Percentiles rank a stretch among this genome's conserved stretches.
Conservation (phyloP, 2,797 vertebrate species). For the Siniperca obscura region DNA sequence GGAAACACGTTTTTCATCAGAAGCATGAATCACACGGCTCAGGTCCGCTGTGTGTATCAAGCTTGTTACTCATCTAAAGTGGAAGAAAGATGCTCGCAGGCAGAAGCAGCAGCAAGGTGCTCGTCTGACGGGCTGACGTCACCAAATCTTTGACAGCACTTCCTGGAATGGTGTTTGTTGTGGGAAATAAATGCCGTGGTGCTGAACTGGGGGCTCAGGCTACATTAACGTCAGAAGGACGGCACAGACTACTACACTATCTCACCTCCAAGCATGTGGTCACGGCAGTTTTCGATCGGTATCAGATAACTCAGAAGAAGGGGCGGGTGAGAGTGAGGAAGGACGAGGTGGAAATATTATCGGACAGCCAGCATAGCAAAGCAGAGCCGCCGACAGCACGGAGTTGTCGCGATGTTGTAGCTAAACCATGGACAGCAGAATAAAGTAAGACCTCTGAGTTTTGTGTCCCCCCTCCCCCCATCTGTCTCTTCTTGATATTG, state of each 20-base stretch:
- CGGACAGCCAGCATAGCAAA: slow-evolving; percentile 60
- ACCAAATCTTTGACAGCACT: slow-evolving; percentile 83
- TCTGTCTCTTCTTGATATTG: not conserved
- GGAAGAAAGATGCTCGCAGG: slow-evolving; percentile 38
- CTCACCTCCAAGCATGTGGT: slow-evolving; percentile 60
- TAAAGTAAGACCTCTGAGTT: slow-evolving; percentile 87
- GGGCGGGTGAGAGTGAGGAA: slow-evolving; percentile 37
- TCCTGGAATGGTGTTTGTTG: slow-evolving; percentile 86
- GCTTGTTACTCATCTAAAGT: slow-evolving; percentile 26
- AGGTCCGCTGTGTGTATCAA: slow-evolving; percentile 5
- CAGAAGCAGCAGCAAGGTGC: slow-evolving; percentile 61
- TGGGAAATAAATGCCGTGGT: slow-evolving; percentile 73
- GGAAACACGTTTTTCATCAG: slow-evolving; percentile 15
- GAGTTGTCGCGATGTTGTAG: slow-evolving; percentile 89
- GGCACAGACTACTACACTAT: not conserved
- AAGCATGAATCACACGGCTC: slow-evolving; percentile 41
- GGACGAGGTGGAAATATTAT: slow-evolving; percentile 48
- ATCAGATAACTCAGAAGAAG: slow-evolving; percentile 49
- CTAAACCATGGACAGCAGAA: slow-evolving; percentile 93
- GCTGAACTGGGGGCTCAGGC: slow-evolving; percentile 59
- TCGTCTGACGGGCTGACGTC: slow-evolving; percentile 82
- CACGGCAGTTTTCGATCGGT: slow-evolving; percentile 40
- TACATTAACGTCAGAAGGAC: slow-evolving; percentile 28
- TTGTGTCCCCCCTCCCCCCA: not conserved
- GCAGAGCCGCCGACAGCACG: slow-evolving; percentile 71